Conservation (phyloP, 2,888 invertebrate genomes). For the Cephus spinipes region DNA sequence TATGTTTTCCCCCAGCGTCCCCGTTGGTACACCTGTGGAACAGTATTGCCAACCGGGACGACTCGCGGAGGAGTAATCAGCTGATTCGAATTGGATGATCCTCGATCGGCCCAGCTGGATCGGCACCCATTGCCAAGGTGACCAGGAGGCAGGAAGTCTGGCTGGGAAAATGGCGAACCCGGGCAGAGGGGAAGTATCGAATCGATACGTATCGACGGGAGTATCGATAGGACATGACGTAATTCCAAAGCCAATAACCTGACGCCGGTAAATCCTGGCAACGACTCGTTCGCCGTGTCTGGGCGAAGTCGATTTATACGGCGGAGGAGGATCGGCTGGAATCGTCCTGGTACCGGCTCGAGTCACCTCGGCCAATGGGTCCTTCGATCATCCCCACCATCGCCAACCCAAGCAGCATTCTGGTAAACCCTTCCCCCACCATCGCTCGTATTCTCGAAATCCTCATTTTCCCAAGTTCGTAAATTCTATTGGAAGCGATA, state of each 20-base stretch:
- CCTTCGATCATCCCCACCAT: background rate
- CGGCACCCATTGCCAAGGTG: background rate
- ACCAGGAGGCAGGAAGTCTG: background rate
- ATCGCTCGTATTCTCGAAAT: background rate
- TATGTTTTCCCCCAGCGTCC: background rate
- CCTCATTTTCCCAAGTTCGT: background rate
- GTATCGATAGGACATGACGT: background rate
- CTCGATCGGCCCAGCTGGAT: background rate
- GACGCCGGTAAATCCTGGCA: slow-evolving; percentile 4
- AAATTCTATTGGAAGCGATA: background rate
- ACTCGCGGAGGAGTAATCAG: background rate
- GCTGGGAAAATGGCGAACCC: background rate
- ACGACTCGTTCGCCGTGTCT: background rate
- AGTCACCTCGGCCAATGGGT: background rate
- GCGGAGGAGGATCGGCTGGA: background rate
- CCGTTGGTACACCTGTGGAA: background rate
- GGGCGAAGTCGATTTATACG: background rate
- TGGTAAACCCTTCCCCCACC: background rate
- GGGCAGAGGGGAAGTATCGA: background rate
- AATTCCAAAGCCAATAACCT: background rate
- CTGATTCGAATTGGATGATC: background rate
- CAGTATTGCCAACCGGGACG: background rate
- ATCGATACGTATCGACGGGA: background rate
- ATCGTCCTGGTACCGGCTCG: background rate
- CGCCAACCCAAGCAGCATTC: background rate